Percentiles rank a stretch among this genome's conserved stretches.
Evolutionary conservation across 2,113 vertebrate genomes (phyloP).

Genomic region (Poicephalus meyeri): DNA sequence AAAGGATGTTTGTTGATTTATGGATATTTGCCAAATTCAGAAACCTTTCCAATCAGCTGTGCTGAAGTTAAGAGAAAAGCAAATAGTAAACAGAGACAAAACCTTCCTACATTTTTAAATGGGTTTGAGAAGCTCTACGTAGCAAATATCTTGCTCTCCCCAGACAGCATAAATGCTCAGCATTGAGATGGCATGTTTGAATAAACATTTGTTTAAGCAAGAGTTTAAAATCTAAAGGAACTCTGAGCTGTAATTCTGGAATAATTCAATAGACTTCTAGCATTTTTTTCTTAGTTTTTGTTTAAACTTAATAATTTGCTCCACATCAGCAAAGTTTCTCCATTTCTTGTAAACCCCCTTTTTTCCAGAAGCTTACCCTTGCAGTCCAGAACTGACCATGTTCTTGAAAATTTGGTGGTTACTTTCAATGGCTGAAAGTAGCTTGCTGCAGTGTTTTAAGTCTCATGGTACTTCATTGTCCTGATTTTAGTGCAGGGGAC

Average conservation of each 20-base stretch:
- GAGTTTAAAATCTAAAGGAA: not conserved
- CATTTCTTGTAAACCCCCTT: not conserved
- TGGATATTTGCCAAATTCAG: slow-evolving; percentile 1
- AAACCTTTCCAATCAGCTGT: not conserved
- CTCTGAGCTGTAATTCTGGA: not conserved
- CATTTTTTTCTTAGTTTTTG: not conserved
- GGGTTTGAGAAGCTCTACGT: not conserved
- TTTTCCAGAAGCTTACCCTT: not conserved
- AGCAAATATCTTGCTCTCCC: not conserved
- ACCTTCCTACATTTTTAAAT: not conserved
- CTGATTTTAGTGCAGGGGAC: not conserved
- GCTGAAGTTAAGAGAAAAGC: not conserved
- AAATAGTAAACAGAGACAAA: not conserved
- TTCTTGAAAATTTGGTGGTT: not conserved
- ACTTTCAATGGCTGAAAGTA: not conserved
- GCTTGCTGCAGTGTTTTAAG: not conserved
- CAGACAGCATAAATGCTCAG: not conserved
- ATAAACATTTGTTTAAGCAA: slow-evolving; percentile 16
- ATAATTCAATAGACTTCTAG: not conserved
- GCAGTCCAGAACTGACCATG: not conserved
- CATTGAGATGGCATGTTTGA: not conserved
- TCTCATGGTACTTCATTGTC: not conserved
- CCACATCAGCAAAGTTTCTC: not conserved
- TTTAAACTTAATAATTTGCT: not conserved
- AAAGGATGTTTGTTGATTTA: not conserved